Evolutionary conservation across 37 sponge, comb jelly and placozoan species (phyloP).

Genomic region (Mnemiopsis leidyi): DNA sequence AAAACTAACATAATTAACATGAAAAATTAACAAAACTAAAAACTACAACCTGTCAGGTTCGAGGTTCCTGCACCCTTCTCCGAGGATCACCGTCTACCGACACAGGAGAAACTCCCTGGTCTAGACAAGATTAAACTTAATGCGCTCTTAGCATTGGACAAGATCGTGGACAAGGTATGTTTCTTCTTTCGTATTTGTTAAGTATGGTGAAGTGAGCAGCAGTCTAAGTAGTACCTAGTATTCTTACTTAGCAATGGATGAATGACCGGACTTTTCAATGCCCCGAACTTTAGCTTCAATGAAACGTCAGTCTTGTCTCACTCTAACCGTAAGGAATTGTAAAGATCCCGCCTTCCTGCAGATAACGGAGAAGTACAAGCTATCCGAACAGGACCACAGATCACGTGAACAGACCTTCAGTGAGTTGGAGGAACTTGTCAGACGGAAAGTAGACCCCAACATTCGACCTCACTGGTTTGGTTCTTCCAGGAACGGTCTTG

Average conservation of each 20-base stretch:
- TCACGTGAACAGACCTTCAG: neutral
- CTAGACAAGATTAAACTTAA: neutral
- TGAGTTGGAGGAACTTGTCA: neutral
- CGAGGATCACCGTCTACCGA: neutral
- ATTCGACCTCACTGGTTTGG: slow-evolving; percentile 17
- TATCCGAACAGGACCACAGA: neutral
- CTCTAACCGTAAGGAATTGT: neutral
- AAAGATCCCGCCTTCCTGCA: neutral
- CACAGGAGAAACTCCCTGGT: neutral
- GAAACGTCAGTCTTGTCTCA: neutral
- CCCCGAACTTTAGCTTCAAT: too few relatives aligned
- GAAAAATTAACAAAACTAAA: too few relatives aligned
- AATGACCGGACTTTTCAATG: too few relatives aligned
- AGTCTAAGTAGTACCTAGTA: too few relatives aligned
- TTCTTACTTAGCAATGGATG: too few relatives aligned
- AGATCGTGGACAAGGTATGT: neutral
- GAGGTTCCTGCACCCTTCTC: neutral
- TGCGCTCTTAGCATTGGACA: neutral
- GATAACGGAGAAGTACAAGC: neutral
- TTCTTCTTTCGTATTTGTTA: too few relatives aligned
- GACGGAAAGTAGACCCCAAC: neutral
- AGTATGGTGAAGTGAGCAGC: too few relatives aligned
- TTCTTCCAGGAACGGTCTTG: slow-evolving; percentile 13
- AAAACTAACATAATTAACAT: too few relatives aligned
- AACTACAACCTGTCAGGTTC: too few relatives aligned